These are phyloP conservation scores for Raja brachyura DNA, from an alignment of 2,113 vertebrate species.

Conservation along the genomic window DNA sequence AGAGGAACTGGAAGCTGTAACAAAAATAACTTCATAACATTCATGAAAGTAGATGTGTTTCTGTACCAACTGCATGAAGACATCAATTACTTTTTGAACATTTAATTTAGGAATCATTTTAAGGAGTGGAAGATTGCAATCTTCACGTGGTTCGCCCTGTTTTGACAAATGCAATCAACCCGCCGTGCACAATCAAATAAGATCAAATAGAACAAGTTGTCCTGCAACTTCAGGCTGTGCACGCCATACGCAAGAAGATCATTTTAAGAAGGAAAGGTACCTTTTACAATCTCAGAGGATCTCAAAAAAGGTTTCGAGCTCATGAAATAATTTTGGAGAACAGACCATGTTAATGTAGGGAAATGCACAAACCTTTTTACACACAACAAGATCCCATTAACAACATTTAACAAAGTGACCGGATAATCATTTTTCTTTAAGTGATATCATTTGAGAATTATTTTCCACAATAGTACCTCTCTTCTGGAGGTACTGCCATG, in stretches of 20 bases:
- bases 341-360: background rate
- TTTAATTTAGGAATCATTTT: background rate
- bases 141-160: no score
- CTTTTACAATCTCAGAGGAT: background rate
- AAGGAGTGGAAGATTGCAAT: no score
- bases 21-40: background rate
- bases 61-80: background rate
- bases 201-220: no score
- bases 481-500: background rate
- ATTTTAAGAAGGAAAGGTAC: background rate
- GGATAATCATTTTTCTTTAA: background rate
- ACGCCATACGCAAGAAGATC: background rate
- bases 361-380: background rate
- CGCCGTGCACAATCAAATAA: no score
- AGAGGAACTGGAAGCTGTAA: background rate
- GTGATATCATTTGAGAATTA: background rate
- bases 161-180: no score
- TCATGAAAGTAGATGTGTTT: background rate
- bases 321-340: background rate
- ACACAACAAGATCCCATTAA: background rate
- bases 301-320: background rate
- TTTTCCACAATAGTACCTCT: background rate
- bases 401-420: background rate
- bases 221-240: no score
- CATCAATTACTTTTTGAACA: background rate